Evolutionary conservation across 1,140 invertebrate genomes (phyloP), one percentile per base, ranked within the genome.

Genomic region (Galleria mellonella): DNA sequence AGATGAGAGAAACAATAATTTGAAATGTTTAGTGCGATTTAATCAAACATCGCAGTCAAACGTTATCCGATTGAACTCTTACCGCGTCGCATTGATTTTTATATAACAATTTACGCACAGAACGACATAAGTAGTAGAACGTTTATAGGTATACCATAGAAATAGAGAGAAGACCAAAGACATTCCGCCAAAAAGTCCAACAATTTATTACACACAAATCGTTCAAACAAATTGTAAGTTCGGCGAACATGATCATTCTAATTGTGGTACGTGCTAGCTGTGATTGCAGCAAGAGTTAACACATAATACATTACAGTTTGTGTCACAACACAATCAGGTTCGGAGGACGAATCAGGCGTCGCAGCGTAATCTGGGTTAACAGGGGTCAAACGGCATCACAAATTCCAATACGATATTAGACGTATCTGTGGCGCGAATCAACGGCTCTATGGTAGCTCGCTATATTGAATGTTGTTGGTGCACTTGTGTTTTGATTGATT

Each of bases 321-420:
- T 85, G 82, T 85, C 81, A 85, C 78, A 83, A 85, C 78, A 83
- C 79, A 85, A 85, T 85, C 82, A 85, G 72, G 69, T 68, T 62
- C 55, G 62, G 81, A 79, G 77, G 78, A 84, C 78, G 83, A 87
- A 87, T 87, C 82, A 84, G 78, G 83, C 75, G 81, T 67, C 77
- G 79, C 55, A 73, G 67, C 73, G 84, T 87, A 87, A 87, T 87
- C 84, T 87, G 81, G 84, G 83, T 87, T 87, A 87, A 87, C 81
- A 76, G 86, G 84, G 86, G 86, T 87, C 84, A 87, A 87, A 85
- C 82, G 83, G 76, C 81, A 85, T 82, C 79, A 87, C 84, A 86
- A 87, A 87, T 87, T 87, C 86, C 86, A 86, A 86, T 87, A 86
- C 79, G 83, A 86, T 87, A 86, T 87, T 86, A 86, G 78, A 83